Evolutionary conservation across 2,797 vertebrate genomes (phyloP).

Genomic region (Potorous gilbertii): DNA sequence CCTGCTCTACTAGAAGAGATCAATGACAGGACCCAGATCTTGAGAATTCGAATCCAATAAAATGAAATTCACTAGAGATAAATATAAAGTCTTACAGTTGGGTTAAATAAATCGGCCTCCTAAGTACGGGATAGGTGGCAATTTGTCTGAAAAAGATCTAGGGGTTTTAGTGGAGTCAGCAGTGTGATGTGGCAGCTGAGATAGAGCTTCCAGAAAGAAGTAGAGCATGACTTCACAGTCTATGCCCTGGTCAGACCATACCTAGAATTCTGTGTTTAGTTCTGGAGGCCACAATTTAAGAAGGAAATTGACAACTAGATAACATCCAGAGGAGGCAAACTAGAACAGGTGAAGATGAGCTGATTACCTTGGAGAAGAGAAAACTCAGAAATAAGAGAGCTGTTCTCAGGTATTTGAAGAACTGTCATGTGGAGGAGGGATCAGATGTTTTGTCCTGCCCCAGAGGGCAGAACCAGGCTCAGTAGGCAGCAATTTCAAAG

Average conservation of each 20-base stretch:
- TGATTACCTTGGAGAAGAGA: too few relatives aligned
- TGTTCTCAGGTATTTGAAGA: background rate
- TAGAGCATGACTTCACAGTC: background rate
- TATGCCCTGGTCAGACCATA: background rate
- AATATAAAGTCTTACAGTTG: background rate
- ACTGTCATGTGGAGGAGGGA: background rate
- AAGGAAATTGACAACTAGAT: background rate
- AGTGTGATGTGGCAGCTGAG: background rate
- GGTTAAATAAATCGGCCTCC: background rate
- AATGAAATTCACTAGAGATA: background rate
- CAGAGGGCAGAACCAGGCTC: background rate
- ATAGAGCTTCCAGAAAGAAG: background rate
- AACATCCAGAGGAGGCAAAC: background rate
- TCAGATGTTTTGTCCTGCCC: background rate
- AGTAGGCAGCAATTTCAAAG: background rate
- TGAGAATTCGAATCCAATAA: background rate
- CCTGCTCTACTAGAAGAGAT: background rate
- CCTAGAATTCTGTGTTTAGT: background rate
- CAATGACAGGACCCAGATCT: background rate
- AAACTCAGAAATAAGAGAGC: background rate
- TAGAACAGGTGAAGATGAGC: background rate
- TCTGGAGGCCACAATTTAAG: background rate
- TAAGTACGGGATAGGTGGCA: background rate
- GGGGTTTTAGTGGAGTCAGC: background rate
- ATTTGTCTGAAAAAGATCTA: background rate